phyloP scores from a whole-genome alignment of 1,140 invertebrate species.

The Scaptodrosophila lebanonensis region DNA sequence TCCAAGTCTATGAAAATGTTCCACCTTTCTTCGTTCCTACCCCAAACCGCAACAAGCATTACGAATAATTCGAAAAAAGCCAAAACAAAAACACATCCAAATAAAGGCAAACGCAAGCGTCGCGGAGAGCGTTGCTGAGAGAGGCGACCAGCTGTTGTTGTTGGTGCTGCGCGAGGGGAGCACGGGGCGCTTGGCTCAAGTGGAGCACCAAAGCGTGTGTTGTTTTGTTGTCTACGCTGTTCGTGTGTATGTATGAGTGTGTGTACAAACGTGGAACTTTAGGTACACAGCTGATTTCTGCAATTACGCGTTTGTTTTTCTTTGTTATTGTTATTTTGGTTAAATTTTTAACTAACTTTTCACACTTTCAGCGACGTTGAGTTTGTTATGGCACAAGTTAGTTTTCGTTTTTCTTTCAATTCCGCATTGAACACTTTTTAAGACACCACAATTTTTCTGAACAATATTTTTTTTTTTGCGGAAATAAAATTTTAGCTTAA shows the following conservation, averaged over 20 bases:
- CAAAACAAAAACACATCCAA: constrained; percentile 60
- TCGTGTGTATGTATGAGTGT: constrained; percentile 11
- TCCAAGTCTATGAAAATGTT: constrained; percentile 14
- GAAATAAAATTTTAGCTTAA: constrained; percentile 8
- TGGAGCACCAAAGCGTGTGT: constrained; percentile 43
- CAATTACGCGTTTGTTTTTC: constrained; percentile 74
- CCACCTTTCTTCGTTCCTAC: not conserved
- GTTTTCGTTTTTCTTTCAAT: constrained; percentile 58
- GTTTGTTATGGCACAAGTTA: constrained; percentile 54
- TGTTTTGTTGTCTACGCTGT: constrained; percentile 50
- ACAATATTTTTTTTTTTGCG: too few species aligned
- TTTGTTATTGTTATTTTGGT: constrained; percentile 48
- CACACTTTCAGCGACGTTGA: constrained; percentile 44
- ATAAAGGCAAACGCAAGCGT: constrained; percentile 36
- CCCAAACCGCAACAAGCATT: constrained; percentile 8
- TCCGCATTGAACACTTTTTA: constrained; percentile 50
- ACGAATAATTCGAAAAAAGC: constrained; percentile 34
- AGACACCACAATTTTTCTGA: constrained; percentile 11
- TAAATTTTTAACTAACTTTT: constrained; percentile 37
- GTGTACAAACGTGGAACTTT: constrained; percentile 38
- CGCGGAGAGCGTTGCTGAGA: constrained; percentile 15
- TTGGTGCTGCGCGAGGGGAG: constrained; percentile 5
- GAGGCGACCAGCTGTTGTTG: constrained; percentile 52
- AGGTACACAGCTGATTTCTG: constrained; percentile 77
- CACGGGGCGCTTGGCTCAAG: constrained; percentile 25